A percentile compares a stretch with the other conserved stretches of the same genome.
phyloP scores from a whole-genome alignment of 1,140 invertebrate genomes.

The Listronotus bonariensis region DNA sequence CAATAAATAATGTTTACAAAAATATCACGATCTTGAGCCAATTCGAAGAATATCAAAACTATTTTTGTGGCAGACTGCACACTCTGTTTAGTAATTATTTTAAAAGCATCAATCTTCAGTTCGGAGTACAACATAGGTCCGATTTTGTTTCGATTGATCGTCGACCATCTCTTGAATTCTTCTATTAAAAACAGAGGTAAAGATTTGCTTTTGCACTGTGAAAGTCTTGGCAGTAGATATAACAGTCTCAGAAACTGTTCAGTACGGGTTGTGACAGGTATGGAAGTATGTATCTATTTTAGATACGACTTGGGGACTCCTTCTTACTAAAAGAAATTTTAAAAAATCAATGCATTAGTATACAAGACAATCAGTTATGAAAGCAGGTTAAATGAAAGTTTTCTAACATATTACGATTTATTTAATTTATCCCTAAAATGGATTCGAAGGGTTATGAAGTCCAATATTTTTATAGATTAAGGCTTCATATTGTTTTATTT shows the following conservation, averaged over 20 bases:
- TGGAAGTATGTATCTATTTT: conserved; percentile 60
- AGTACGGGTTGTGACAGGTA: conserved; percentile 61
- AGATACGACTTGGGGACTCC: conserved; percentile 59
- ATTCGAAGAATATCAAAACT: conserved; percentile 61
- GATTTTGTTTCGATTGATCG: conserved; percentile 47
- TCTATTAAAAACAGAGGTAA: conserved; percentile 64
- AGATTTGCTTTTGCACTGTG: conserved; percentile 61
- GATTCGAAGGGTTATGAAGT: no score
- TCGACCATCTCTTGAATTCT: conserved; percentile 61
- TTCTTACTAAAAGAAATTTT: conserved; percentile 58
- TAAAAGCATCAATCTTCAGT: conserved; percentile 65
- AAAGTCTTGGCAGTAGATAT: conserved; percentile 63
- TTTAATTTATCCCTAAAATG: no score
- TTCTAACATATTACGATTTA: no score
- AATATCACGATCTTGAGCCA: conserved; percentile 58
- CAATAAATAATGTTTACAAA: conserved; percentile 61
- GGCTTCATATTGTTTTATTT: no score
- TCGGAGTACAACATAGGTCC: conserved; percentile 57
- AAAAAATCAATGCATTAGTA: no score
- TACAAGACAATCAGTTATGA: no score
- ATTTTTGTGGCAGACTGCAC: conserved; percentile 60
- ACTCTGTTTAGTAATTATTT: conserved; percentile 62
- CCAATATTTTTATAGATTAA: no score
- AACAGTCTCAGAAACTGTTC: conserved; percentile 60
- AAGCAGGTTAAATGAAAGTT: no score